Conservation (phyloP, 1,140 invertebrate genomes). For the Andrena cerasifolii region DNA sequence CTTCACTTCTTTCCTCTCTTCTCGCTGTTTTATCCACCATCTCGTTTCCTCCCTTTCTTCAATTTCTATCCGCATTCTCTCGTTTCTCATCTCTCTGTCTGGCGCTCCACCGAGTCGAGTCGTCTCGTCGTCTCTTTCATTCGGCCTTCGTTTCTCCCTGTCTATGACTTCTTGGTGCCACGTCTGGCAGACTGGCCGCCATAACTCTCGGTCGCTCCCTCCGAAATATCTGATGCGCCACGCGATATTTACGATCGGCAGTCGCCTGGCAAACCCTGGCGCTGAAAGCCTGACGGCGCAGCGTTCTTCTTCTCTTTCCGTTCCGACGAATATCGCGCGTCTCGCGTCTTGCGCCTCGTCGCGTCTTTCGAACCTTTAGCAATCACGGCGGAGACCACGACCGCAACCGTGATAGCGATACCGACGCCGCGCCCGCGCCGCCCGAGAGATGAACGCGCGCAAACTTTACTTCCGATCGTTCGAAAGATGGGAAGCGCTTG, state of each 20-base stretch:
- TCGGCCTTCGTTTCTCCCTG: conserved; percentile 40
- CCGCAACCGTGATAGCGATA: conserved; percentile 7
- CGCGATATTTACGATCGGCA: conserved; percentile 71
- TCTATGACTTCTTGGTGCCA: conserved; percentile 55
- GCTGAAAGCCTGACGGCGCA: conserved; percentile 66
- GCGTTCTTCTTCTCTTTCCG: conserved; percentile 44
- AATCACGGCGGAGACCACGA: background rate
- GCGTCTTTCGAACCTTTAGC: background rate
- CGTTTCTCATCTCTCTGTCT: conserved; percentile 9
- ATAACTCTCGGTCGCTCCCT: conserved; percentile 70
- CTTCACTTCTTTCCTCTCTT: conserved; percentile 24
- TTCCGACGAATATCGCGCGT: background rate
- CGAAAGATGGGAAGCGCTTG: background rate
- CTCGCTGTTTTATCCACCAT: background rate
- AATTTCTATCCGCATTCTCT: conserved; percentile 11
- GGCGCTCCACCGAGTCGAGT: no score
- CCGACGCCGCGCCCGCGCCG: background rate
- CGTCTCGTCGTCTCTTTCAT: conserved; percentile 14
- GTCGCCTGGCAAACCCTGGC: conserved; percentile 57
- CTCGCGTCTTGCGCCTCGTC: conserved; percentile 9
- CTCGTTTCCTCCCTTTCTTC: conserved; percentile 7
- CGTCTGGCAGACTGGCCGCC: conserved; percentile 66
- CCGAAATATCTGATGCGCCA: conserved; percentile 71
- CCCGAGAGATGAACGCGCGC: background rate
- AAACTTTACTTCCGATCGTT: background rate